Base-by-base conservation (phyloP, 1,140 invertebrate species). In the Dendrolimus punctatus region DNA sequence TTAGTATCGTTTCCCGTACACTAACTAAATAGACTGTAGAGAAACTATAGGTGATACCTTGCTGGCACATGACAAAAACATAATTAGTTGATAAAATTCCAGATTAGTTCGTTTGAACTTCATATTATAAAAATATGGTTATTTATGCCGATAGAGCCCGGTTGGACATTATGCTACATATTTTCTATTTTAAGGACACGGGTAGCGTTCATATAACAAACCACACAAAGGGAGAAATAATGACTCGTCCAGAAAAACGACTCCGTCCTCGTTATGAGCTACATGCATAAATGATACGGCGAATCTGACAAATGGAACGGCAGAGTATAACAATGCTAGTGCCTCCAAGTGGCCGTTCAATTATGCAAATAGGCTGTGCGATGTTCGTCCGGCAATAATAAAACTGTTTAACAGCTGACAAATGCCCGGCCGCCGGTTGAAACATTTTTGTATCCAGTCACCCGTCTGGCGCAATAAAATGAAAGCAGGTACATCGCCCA, bases 281-380 rank as follows among this genome's bases (percentile, higher is more conserved):
- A 80, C 77, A 82, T 86, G 73, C 83, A 86, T 83, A 86, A 84
- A 84, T 86, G 83, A 86, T 84, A 83, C 73, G 66, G 67, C 71
- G 71, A 86, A 86, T 86, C 80, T 84, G 83, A 83, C 83, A 84
- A 86, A 86, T 84, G 80, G 78, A 60, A 73, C 76, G 83, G 80
- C 79, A 81, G 70, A 84, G 71, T 81, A 84, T 86, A 86, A 86
- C 83, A 84, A 86, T 81, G 79, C 71, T 83, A 79, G 77, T 82
- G 76, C 66, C 70, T 81, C 76, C 73, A 82, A 84, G 83, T 86
- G 80, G 71, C 73, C 75, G 79, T 86, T 86, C 80, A 86, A 86
- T 86, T 86, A 86, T 86, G 82, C 80, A 86, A 86, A 86, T 86
- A 80, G 71, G 69, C 72, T 66, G 66, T 64, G 60, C 78, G 66